Percentiles rank a stretch among this genome's conserved stretches.
Conservation (phyloP, 1,140 invertebrate genomes). For the Schlechtendalia chinensis region DNA sequence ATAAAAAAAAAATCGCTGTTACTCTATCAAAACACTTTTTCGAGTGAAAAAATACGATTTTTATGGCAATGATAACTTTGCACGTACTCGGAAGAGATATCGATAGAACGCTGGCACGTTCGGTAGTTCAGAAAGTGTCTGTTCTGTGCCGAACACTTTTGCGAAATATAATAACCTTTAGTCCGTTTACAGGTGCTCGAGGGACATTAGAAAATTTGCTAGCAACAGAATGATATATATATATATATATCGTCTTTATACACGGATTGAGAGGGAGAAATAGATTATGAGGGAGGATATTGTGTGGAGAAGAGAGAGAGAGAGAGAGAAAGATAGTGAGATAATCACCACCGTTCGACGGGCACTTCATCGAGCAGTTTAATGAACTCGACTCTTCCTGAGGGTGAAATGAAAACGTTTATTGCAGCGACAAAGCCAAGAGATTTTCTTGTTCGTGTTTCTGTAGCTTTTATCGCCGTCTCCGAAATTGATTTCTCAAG, state of each 20-base stretch:
- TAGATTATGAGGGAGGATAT: no score
- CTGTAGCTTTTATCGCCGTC: not conserved
- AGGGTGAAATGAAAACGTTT: conserved; percentile 33
- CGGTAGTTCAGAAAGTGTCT: not conserved
- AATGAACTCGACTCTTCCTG: conserved; percentile 16
- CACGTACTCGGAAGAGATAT: not conserved
- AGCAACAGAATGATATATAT: not conserved
- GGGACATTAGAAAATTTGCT: conserved; percentile 2
- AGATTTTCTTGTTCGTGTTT: not conserved
- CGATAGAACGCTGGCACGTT: not conserved
- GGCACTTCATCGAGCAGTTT: not conserved
- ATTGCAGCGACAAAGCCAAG: not conserved
- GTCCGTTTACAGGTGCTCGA: not conserved
- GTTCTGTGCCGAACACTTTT: not conserved
- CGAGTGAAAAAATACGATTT: not conserved
- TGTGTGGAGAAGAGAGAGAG: no score
- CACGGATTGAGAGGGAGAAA: not conserved
- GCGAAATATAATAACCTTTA: conserved; percentile 22
- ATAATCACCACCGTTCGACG: not conserved
- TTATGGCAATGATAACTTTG: not conserved
- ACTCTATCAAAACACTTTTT: conserved; percentile 9
- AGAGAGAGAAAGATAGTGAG: not conserved
- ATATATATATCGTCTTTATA: not conserved
- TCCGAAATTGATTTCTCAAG: conserved; percentile 26
- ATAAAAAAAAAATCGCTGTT: conserved; percentile 23